phyloP scores from a whole-genome alignment of 2,888 invertebrate genomes.

The Rhynchonema sp. region DNA sequence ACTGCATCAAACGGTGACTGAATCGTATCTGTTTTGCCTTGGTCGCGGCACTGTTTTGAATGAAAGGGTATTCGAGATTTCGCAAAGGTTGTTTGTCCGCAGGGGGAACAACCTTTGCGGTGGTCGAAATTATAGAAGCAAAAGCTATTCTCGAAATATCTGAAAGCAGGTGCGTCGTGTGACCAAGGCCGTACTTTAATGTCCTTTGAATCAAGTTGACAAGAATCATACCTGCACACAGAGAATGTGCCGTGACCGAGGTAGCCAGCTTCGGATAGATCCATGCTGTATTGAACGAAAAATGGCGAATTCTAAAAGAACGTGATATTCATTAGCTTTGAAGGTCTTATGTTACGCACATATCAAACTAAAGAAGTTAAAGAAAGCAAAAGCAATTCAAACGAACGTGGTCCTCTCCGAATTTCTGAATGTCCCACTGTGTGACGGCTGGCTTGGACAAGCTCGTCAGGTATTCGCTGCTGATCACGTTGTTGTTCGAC shows the following conservation, averaged over 20 bases:
- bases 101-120: too few relatives aligned
- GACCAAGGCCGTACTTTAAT: too few relatives aligned
- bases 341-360: too few relatives aligned
- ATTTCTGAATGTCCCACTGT: slow-evolving; percentile 1
- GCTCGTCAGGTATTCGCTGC: slow-evolving; percentile 40
- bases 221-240: slow-evolving; percentile 41
- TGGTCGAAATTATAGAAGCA: too few relatives aligned
- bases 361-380: neutral
- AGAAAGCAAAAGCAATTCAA: neutral
- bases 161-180: too few relatives aligned
- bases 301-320: slow-evolving; percentile 63
- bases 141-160: too few relatives aligned
- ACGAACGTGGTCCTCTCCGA: slow-evolving; percentile 11
- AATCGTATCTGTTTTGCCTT: too few relatives aligned
- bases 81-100: too few relatives aligned
- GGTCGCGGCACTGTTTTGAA: too few relatives aligned
- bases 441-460: neutral
- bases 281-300: slow-evolving; percentile 60
- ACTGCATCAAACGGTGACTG: too few relatives aligned
- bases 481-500: slow-evolving; percentile 45
- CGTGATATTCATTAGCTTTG: too few relatives aligned
- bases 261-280: slow-evolving; percentile 43
- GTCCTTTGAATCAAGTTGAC: neutral
- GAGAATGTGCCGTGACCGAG: slow-evolving; percentile 76
- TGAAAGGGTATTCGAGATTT: too few relatives aligned